Evolutionary conservation across 2,888 invertebrate genomes (phyloP).

Genomic region (Conus canariensis): DNA sequence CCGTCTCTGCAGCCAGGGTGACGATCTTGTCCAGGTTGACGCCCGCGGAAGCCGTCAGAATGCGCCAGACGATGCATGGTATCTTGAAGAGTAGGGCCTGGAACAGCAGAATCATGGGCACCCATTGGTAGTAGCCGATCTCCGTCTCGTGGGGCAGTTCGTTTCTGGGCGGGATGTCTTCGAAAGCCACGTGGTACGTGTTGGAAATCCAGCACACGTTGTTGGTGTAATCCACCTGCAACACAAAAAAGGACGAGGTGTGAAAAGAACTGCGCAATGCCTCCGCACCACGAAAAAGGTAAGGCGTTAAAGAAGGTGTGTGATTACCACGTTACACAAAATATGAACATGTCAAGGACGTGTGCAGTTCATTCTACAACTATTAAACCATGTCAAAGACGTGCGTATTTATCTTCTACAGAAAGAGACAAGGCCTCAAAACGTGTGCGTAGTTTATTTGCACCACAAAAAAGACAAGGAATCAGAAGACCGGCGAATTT

Average conservation of each 20-base stretch:
- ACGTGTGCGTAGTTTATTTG: no score
- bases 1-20: slow-evolving; percentile 78
- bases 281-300: no score
- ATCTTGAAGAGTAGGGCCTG: slow-evolving; percentile 80
- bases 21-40: slow-evolving; percentile 78
- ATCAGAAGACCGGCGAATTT: no score
- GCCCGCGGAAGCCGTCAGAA: slow-evolving; percentile 75
- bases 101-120: slow-evolving; percentile 80
- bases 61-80: slow-evolving; percentile 80
- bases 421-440: no score
- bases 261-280: no score
- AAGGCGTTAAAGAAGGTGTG: no score
- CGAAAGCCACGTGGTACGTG: slow-evolving; percentile 80
- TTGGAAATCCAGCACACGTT: slow-evolving; percentile 81
- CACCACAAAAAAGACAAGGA: no score
- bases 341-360: no score
- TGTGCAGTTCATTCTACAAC: no score
- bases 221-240: slow-evolving; percentile 80
- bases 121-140: slow-evolving; percentile 79
- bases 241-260: not conserved
- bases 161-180: slow-evolving; percentile 78
- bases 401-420: no score
- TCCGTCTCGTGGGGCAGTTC: slow-evolving; percentile 76
- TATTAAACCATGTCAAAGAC: no score
- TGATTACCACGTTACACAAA: no score